phyloP scores from a whole-genome alignment of 2,113 vertebrate species.

The Petrocephalus microphthalmus region DNA sequence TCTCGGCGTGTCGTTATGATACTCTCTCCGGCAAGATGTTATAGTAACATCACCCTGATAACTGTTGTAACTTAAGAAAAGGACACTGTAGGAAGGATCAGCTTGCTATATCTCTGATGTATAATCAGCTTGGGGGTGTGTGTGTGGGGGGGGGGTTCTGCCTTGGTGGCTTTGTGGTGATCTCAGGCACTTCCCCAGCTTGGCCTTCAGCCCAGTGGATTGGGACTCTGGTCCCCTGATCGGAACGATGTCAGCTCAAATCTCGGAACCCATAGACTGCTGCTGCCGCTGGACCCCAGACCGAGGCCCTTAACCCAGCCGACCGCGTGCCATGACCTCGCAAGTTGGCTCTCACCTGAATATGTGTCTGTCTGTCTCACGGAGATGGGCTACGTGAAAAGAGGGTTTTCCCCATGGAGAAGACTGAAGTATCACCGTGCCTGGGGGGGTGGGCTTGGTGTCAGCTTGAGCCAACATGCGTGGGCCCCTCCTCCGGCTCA shows the following conservation, averaged over 20 bases:
- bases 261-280: not conserved
- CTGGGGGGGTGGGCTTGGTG: not conserved
- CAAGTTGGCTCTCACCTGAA: not conserved
- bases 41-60: not conserved
- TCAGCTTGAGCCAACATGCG: no score
- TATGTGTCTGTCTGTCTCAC: not conserved
- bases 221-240: no score
- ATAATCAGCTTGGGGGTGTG: not conserved
- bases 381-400: not conserved
- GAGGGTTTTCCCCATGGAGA: not conserved
- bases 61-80: not conserved
- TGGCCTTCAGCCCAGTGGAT: not conserved
- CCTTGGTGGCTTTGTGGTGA: not conserved
- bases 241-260: no score
- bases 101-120: not conserved
- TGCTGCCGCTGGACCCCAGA: not conserved
- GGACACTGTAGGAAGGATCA: not conserved
- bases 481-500: conserved; percentile 19
- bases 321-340: not conserved
- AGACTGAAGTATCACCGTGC: not conserved
- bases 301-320: not conserved
- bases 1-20: not conserved
- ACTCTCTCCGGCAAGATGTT: not conserved
- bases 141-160: not conserved
- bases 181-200: not conserved